Evolutionary conservation across 1,140 invertebrate genomes (phyloP).

Genomic region (Drosophila cardini): DNA sequence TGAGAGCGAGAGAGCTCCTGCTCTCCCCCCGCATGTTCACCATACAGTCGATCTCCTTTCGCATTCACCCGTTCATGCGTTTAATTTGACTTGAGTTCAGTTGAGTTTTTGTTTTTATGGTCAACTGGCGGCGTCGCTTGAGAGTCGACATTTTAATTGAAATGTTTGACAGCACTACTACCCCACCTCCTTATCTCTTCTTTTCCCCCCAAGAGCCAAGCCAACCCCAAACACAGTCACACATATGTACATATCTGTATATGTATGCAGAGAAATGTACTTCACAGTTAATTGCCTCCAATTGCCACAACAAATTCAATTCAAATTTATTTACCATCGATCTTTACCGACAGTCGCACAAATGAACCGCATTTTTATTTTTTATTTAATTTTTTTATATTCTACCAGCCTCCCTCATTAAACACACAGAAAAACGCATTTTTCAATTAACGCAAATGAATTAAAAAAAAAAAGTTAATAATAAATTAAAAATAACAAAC

Average conservation of each 20-base stretch:
- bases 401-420: slow-evolving; percentile 14
- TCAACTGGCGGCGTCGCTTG: slow-evolving; percentile 28
- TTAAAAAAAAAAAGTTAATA: slow-evolving; percentile 17
- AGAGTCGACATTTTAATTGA: slow-evolving; percentile 66
- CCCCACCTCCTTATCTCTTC: slow-evolving; percentile 16
- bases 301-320: slow-evolving; percentile 72
- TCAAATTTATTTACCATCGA: slow-evolving; percentile 68
- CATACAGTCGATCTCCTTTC: not conserved
- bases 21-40: not conserved
- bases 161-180: slow-evolving; percentile 66
- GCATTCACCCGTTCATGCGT: slow-evolving; percentile 27
- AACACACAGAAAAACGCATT: slow-evolving; percentile 44
- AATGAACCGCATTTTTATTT: not conserved
- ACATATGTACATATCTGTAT: not conserved
- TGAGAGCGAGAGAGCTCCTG: not conserved
- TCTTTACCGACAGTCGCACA: slow-evolving; percentile 40
- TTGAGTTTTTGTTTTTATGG: slow-evolving; percentile 31
- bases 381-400: slow-evolving; percentile 1
- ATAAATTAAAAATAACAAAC: too few relatives aligned
- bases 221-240: slow-evolving; percentile 11
- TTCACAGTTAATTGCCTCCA: slow-evolving; percentile 79
- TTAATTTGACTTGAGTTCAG: slow-evolving; percentile 65
- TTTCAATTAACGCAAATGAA: slow-evolving; percentile 58
- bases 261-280: slow-evolving; percentile 57
- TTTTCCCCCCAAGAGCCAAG: not conserved